These are phyloP conservation scores for Cyphomyrmex costatus DNA, from an alignment of 1,140 invertebrate genomes.

Conservation along the genomic window DNA sequence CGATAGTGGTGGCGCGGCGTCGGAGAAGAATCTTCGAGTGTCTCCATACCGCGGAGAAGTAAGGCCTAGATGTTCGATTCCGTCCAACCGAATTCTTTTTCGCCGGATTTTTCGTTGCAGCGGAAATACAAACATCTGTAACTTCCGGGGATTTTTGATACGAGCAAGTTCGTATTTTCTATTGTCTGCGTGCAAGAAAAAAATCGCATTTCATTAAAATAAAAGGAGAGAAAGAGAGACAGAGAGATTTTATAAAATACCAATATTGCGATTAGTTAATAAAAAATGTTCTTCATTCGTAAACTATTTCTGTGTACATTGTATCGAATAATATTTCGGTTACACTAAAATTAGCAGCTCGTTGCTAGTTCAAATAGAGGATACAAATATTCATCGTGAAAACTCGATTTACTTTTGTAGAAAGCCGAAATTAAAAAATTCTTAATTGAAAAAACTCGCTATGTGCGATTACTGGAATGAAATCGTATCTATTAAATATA, in stretches of 20 bases:
- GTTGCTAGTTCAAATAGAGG: background rate
- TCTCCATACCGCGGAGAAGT: slow-evolving; percentile 69
- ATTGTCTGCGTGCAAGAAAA: slow-evolving; percentile 11
- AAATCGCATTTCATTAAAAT: slow-evolving; percentile 12
- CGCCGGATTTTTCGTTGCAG: slow-evolving; percentile 63
- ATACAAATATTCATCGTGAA: background rate
- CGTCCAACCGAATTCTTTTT: slow-evolving; percentile 66
- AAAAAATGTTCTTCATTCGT: background rate
- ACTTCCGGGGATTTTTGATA: slow-evolving; percentile 31
- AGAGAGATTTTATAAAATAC: background rate
- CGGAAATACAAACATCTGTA: slow-evolving; percentile 49
- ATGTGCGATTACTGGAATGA: background rate
- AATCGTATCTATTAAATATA: background rate
- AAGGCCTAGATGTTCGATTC: slow-evolving; percentile 74
- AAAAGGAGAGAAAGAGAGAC: background rate
- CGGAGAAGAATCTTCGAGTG: slow-evolving; percentile 62
- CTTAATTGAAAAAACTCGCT: background rate
- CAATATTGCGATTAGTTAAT: background rate
- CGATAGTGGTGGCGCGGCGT: background rate
- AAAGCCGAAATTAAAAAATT: background rate
- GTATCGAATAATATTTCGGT: background rate
- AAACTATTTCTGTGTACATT: background rate
- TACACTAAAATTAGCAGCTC: background rate
- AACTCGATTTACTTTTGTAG: background rate
- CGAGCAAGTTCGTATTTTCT: slow-evolving; percentile 24